phyloP scores from a whole-genome alignment of 2,113 vertebrate genomes.

The Zapus hudsonius region DNA sequence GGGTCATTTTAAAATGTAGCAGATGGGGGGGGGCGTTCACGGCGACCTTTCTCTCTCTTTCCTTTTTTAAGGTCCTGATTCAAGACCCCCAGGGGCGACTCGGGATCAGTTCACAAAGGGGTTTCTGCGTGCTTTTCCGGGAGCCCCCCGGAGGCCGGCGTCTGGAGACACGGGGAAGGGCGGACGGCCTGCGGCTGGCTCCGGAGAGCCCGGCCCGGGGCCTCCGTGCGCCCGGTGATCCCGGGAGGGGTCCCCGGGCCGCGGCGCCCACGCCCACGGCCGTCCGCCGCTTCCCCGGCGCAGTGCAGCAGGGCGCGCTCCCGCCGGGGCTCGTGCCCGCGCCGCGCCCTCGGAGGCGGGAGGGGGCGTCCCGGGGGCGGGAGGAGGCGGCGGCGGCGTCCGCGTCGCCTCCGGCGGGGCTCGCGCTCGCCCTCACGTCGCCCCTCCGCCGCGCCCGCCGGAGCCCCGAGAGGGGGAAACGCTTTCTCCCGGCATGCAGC shows the following conservation, averaged over 20 bases:
- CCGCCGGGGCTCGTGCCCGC: neutral
- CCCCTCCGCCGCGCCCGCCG: conserved; percentile 53
- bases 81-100: neutral
- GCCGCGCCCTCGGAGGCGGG: conserved; percentile 22
- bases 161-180: neutral
- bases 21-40: too few relatives aligned
- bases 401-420: conserved; percentile 43
- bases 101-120: neutral
- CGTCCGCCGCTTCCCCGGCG: neutral
- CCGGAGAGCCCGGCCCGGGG: too few relatives aligned
- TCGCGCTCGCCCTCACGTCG: neutral
- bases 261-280: conserved; percentile 48
- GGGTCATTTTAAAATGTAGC: neutral
- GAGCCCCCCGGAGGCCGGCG: neutral
- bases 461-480: conserved; percentile 71
- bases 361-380: conserved; percentile 34
- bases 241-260: neutral
- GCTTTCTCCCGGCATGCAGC: conserved; percentile 92
- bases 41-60: too few relatives aligned
- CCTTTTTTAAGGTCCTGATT: neutral
- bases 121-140: neutral
- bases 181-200: too few relatives aligned
- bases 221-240: too few relatives aligned
- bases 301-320: conserved; percentile 67
- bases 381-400: neutral